These are phyloP conservation scores for Aselliscus stoliczkanus DNA, from an alignment of 2,797 vertebrate species.

Conservation along the genomic window DNA sequence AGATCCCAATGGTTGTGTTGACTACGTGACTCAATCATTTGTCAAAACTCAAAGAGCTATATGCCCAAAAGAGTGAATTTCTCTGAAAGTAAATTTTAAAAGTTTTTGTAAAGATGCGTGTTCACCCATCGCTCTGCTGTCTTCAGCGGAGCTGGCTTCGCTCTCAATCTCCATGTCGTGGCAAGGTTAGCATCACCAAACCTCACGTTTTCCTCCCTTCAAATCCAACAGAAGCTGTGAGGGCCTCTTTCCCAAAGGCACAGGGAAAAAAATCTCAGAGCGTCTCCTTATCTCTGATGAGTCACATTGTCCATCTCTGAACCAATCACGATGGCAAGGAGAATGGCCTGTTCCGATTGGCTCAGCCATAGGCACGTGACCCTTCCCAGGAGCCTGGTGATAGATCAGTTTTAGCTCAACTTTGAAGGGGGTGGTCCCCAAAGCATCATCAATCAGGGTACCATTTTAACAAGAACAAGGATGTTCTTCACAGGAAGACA, in stretches of 20 bases:
- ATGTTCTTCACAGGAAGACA: background rate
- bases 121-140: background rate
- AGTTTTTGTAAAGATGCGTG: background rate
- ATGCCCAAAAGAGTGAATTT: too few species aligned
- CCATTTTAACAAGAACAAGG: background rate
- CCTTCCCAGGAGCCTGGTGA: too few species aligned
- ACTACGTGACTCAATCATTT: background rate
- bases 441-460: background rate
- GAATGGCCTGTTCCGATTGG: background rate
- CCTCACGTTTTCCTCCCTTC: background rate
- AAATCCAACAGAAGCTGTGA: background rate
- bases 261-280: fast-evolving
- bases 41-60: background rate
- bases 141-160: background rate
- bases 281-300: fast-evolving
- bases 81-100: background rate
- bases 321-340: background rate
- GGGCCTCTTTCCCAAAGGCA: background rate
- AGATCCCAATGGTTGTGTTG: fast-evolving
- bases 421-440: background rate
- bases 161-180: fast-evolving
- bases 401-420: background rate
- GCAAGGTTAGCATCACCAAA: background rate
- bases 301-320: background rate
- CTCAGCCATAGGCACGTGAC: background rate